Percentiles rank a stretch among this genome's conserved stretches.
phyloP scores from a whole-genome alignment of 2,113 vertebrate genomes.

The Bufo gargarizans region DNA sequence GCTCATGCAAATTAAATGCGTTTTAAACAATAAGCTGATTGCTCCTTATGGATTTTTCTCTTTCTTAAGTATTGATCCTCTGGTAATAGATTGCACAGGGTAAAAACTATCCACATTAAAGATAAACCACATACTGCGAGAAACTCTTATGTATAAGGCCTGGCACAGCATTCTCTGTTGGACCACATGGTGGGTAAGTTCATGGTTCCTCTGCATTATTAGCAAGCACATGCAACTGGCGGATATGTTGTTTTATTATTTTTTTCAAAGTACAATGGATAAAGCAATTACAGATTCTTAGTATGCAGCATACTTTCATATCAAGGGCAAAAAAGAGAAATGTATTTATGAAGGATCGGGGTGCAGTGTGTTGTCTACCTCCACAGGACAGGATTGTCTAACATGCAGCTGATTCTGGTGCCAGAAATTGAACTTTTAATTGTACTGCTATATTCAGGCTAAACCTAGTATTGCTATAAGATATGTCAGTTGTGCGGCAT shows the following conservation, averaged over 20 bases:
- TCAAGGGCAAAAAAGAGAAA: neutral
- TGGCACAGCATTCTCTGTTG: slow-evolving; percentile 38
- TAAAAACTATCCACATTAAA: slow-evolving; percentile 57
- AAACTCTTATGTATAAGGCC: slow-evolving; percentile 42
- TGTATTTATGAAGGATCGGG: slow-evolving; percentile 6
- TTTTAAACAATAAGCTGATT: slow-evolving; percentile 60
- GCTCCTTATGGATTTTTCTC: slow-evolving; percentile 60
- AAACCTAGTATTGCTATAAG: neutral
- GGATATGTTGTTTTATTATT: neutral
- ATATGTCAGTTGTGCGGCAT: neutral
- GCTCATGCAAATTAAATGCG: slow-evolving; percentile 60
- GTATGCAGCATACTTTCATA: neutral
- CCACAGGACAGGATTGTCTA: neutral
- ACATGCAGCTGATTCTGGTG: neutral
- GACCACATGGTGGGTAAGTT: slow-evolving; percentile 19
- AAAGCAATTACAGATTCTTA: slow-evolving; percentile 16
- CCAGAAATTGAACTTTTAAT: neutral
- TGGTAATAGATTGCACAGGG: slow-evolving; percentile 58
- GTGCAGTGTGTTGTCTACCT: neutral
- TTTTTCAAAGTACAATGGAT: neutral
- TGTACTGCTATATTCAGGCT: neutral
- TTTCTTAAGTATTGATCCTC: slow-evolving; percentile 59
- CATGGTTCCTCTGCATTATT: slow-evolving; percentile 31
- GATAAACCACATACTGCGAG: slow-evolving; percentile 56
- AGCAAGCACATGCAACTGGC: neutral